Evolutionary conservation across 2,113 vertebrate genomes (phyloP).

Genomic region (Hippoglossus stenolepis): DNA sequence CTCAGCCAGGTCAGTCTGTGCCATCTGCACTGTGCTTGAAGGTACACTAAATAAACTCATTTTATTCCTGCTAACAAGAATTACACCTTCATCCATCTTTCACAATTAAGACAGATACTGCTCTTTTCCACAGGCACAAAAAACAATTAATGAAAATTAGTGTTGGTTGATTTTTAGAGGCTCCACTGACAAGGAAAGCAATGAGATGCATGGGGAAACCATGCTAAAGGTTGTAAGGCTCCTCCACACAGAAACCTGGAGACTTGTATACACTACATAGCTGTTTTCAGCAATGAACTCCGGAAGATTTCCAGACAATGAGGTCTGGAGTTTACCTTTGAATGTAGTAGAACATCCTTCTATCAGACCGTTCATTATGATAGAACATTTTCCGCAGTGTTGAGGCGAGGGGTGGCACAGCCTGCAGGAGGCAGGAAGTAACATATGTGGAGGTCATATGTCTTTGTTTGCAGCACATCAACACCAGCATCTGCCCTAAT

Average conservation of each 20-base stretch:
- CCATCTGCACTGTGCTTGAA: slow-evolving; percentile 50
- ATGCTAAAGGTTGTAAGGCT: neutral
- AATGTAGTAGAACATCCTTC: too few species aligned
- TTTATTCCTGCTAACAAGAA: neutral
- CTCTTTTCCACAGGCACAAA: slow-evolving; percentile 1
- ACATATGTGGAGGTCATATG: too few species aligned
- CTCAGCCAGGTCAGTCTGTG: slow-evolving; percentile 40
- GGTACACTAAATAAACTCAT: slow-evolving; percentile 8
- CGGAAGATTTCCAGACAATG: too few species aligned
- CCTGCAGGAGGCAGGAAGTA: too few species aligned
- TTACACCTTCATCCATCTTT: neutral
- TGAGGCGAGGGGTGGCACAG: too few species aligned
- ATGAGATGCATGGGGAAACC: neutral
- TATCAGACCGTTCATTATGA: too few species aligned
- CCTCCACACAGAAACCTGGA: neutral
- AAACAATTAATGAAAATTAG: neutral
- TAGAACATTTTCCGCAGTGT: too few species aligned
- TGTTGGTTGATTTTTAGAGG: too few species aligned
- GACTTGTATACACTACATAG: neutral
- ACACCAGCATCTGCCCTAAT: too few species aligned
- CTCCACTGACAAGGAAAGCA: neutral
- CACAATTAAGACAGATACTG: neutral
- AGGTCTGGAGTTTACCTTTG: too few species aligned
- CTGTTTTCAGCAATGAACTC: too few species aligned
- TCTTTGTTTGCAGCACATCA: too few species aligned